These are phyloP conservation scores for Metalampra italica DNA, from an alignment of 2,888 invertebrate genomes.

Conservation along the genomic window DNA sequence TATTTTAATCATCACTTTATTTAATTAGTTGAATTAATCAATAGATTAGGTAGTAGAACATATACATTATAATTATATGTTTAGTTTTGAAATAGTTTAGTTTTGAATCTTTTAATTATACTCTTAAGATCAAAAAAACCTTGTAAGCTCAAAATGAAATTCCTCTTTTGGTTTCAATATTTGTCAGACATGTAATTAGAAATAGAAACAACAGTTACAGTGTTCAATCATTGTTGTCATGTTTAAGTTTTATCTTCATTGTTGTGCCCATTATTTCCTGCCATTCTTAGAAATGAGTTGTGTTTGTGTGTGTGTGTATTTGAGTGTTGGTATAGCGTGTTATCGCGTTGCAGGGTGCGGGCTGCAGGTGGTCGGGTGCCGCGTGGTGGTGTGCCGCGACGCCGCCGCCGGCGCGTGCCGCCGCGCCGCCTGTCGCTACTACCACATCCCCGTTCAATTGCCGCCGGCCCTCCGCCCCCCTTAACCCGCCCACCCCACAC, in stretches of 20 bases:
- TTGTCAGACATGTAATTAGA: no score
- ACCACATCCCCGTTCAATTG: slow-evolving; percentile 95
- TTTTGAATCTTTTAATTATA: not conserved
- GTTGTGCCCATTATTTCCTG: no score
- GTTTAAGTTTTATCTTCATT: no score
- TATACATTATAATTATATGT: no score
- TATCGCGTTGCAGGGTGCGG: slow-evolving; percentile 86
- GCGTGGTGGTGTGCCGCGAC: slow-evolving; percentile 97
- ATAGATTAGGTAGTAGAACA: not conserved
- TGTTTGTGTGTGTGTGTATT: no score
- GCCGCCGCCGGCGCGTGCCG: slow-evolving; percentile 96
- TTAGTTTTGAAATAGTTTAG: not conserved
- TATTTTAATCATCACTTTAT: not conserved
- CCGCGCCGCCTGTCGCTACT: slow-evolving; percentile 97
- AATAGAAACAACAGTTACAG: no score
- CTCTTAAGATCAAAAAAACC: not conserved
- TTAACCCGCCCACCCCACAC: slow-evolving; percentile 45
- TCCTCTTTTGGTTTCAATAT: no score
- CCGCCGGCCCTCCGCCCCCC: slow-evolving; percentile 84
- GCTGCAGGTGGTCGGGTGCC: slow-evolving; percentile 96
- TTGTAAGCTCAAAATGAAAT: no score
- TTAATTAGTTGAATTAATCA: not conserved
- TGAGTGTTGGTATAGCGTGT: not conserved
- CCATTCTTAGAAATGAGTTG: no score
- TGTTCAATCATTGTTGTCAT: no score